Percentiles rank a stretch among this genome's conserved stretches.
These are phyloP conservation scores for Pygathrix nemaeus DNA, from an alignment of 2,113 vertebrate species.

Conservation along the genomic window DNA sequence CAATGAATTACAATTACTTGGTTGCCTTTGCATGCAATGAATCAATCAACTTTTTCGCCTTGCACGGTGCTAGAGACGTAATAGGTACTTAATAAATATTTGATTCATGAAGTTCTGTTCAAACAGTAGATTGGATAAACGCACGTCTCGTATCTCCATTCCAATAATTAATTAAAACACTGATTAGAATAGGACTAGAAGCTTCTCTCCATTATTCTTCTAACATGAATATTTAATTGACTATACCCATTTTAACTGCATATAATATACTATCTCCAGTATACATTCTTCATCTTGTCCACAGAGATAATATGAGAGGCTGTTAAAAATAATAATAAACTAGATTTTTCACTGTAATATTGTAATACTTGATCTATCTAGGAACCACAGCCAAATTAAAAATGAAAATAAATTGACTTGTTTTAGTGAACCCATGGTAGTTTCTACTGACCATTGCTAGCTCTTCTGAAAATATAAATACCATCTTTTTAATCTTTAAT, in stretches of 20 bases:
- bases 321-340: conserved; percentile 13
- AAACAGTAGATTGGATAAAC: conserved; percentile 19
- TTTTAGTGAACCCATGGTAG: background rate
- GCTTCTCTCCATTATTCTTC: background rate
- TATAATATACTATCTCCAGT: background rate
- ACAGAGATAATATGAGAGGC: conserved; percentile 14
- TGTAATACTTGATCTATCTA: background rate
- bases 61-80: background rate
- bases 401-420: conserved; percentile 17
- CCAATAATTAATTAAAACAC: conserved; percentile 61
- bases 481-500: background rate
- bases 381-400: background rate
- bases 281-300: background rate
- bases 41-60: background rate
- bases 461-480: background rate
- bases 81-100: conserved; percentile 50
- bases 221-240: conserved; percentile 44
- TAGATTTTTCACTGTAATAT: background rate
- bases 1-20: background rate
- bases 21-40: background rate
- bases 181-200: conserved; percentile 27
- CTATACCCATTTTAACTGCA: background rate
- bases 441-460: background rate
- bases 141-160: conserved; percentile 4
- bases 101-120: conserved; percentile 19